phyloP scores from a whole-genome alignment of 2,113 vertebrate genomes.

The Sitta europaea region DNA sequence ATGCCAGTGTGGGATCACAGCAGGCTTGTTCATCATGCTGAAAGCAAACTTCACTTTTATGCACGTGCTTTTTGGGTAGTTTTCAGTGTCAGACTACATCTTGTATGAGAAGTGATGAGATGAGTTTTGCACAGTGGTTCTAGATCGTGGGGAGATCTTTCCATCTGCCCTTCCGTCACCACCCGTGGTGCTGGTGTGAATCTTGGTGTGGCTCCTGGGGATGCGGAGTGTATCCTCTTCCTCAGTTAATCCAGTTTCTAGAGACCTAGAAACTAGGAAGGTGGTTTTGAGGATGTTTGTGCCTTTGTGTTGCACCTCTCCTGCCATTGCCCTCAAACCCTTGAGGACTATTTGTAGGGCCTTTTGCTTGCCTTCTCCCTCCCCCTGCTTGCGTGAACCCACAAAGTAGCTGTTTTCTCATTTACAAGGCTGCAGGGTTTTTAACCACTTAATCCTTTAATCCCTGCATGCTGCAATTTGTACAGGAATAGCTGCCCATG shows the following conservation, averaged over 20 bases:
- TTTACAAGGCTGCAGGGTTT: neutral
- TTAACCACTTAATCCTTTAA: neutral
- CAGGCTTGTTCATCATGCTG: neutral
- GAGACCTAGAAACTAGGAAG: neutral
- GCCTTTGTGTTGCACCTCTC: neutral
- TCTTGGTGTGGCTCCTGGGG: neutral
- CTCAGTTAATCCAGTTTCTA: neutral
- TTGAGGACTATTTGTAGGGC: neutral
- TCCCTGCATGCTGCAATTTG: neutral
- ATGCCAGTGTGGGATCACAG: neutral
- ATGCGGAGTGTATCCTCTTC: fast-evolving
- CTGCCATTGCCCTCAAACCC: neutral
- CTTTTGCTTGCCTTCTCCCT: neutral
- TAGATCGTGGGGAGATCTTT: neutral
- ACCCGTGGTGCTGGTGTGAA: neutral
- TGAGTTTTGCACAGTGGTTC: neutral
- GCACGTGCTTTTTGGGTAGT: neutral
- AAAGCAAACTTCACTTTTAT: neutral
- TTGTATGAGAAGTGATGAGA: neutral
- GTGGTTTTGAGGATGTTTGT: neutral
- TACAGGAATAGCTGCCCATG: neutral
- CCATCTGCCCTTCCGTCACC: neutral
- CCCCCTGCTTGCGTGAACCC: neutral
- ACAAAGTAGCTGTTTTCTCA: neutral
- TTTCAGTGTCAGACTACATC: neutral